phyloP scores from a whole-genome alignment of 2,888 invertebrate species.

The Unio delphinus region DNA sequence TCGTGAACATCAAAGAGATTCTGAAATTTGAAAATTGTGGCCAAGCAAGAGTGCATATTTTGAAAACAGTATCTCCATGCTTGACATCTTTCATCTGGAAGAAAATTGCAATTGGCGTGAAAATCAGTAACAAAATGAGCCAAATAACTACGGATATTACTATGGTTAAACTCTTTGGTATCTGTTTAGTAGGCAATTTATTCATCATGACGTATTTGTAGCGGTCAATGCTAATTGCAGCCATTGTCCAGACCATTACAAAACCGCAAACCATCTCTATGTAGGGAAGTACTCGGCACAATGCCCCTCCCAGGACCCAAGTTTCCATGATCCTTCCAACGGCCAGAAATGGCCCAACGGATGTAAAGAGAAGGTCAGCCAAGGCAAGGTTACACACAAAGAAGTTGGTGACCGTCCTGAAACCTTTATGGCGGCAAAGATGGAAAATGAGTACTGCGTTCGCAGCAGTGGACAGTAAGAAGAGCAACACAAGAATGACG shows the following conservation, averaged over 20 bases:
- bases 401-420: conserved; percentile 49
- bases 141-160: conserved; percentile 39
- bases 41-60: conserved; percentile 56
- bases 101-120: conserved; percentile 44
- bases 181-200: conserved; percentile 16
- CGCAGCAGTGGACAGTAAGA: conserved; percentile 36
- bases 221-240: conserved; percentile 55
- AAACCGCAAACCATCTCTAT: conserved; percentile 44
- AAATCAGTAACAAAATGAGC: conserved; percentile 28
- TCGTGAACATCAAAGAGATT: conserved; percentile 35
- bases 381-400: conserved; percentile 56
- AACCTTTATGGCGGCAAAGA: conserved; percentile 26
- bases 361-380: conserved; percentile 49
- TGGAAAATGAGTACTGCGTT: conserved; percentile 41
- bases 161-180: conserved; percentile 30
- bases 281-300: conserved; percentile 48
- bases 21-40: conserved; percentile 32
- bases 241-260: conserved; percentile 59
- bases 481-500: conserved; percentile 29
- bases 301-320: conserved; percentile 51
- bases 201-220: conserved; percentile 43
- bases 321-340: conserved; percentile 45
- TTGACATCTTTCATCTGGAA: conserved; percentile 42
- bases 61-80: conserved; percentile 19
- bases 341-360: conserved; percentile 50